Evolutionary conservation across 2,797 vertebrate species (phyloP).

Genomic region (Phalloptychus januarius): DNA sequence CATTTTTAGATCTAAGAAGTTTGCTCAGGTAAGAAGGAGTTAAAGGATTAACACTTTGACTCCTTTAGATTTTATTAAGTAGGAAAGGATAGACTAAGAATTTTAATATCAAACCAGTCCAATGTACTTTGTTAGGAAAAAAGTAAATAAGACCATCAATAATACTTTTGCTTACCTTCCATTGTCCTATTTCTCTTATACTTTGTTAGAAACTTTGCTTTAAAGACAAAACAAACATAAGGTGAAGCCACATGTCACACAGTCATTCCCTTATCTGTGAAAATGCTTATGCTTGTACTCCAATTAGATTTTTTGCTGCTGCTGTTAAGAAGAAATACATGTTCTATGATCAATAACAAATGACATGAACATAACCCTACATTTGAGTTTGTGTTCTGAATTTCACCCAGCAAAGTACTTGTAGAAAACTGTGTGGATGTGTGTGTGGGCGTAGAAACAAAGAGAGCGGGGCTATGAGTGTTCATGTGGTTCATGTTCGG

Average conservation of each 20-base stretch:
- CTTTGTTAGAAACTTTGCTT: background rate
- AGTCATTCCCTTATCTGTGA: background rate
- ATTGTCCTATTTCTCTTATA: background rate
- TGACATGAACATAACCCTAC: background rate
- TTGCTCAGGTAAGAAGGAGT: background rate
- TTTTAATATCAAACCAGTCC: background rate
- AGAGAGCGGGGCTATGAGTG: background rate
- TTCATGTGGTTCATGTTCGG: background rate
- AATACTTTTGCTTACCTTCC: no score
- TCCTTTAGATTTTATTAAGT: background rate
- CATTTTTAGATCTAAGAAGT: background rate
- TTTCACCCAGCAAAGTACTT: background rate
- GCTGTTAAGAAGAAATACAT: background rate
- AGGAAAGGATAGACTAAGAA: background rate
- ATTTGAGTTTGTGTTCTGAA: background rate
- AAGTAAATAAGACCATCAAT: background rate
- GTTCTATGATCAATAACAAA: background rate
- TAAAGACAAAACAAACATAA: background rate
- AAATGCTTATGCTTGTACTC: background rate
- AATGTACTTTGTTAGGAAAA: background rate
- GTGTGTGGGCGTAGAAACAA: constrained; percentile 20
- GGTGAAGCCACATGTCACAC: background rate
- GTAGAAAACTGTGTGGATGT: constrained; percentile 2
- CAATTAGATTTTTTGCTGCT: background rate
- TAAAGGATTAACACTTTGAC: background rate